These are phyloP conservation scores for Ischnus inquisitorius DNA, from an alignment of 2,888 invertebrate species.

Conservation along the genomic window DNA sequence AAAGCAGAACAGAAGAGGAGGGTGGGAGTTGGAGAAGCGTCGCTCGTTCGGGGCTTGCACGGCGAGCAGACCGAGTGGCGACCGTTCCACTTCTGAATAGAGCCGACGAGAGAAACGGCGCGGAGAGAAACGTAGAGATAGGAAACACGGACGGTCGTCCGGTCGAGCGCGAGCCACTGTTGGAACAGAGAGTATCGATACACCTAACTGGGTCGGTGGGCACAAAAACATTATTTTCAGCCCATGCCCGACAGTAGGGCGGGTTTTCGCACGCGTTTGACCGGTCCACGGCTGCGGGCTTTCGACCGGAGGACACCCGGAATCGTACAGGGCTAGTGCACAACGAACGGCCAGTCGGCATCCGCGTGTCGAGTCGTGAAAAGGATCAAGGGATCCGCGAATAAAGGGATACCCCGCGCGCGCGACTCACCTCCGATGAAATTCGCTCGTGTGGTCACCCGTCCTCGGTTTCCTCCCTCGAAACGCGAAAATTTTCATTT, in stretches of 20 bases:
- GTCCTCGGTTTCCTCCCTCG: constrained; percentile 17
- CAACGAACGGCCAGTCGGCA: background rate
- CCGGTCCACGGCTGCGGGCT: constrained; percentile 23
- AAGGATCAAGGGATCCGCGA: constrained; percentile 46
- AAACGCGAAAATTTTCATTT: constrained; percentile 15
- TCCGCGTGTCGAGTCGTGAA: constrained; percentile 56
- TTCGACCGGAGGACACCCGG: constrained; percentile 36
- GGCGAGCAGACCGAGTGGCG: constrained; percentile 61
- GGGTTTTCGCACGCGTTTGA: constrained; percentile 47
- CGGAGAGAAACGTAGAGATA: constrained; percentile 27
- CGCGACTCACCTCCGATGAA: background rate
- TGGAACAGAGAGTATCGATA: constrained; percentile 60
- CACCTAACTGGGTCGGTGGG: constrained; percentile 67
- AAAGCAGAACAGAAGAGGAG: constrained; percentile 38
- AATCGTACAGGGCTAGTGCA: background rate
- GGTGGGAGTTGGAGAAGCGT: constrained; percentile 4
- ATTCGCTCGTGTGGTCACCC: constrained; percentile 30
- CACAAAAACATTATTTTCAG: constrained; percentile 66
- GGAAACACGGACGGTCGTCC: constrained; percentile 46
- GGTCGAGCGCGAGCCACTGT: constrained; percentile 30
- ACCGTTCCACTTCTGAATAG: constrained; percentile 63
- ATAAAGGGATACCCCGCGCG: constrained; percentile 26
- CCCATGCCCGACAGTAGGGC: constrained; percentile 59
- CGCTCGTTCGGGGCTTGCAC: constrained; percentile 58
- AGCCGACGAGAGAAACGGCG: constrained; percentile 40